Evolutionary conservation across 1,140 invertebrate species (phyloP).

Genomic region (Psix sp.): DNA sequence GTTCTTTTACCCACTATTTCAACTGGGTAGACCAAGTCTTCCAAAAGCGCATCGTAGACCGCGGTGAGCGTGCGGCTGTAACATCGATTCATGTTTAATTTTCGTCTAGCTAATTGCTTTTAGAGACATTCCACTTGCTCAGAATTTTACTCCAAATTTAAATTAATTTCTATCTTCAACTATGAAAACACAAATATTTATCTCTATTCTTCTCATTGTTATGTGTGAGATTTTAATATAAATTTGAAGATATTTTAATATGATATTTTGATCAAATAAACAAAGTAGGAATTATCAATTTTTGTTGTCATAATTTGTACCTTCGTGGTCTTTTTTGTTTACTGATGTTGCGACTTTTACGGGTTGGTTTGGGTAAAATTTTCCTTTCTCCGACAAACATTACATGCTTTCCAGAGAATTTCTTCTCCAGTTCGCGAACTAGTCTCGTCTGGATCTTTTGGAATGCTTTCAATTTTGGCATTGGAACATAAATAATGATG

Average conservation of each 20-base stretch:
- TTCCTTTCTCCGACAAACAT: slow-evolving; percentile 98
- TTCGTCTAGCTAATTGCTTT: too few relatives aligned
- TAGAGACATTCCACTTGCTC: too few relatives aligned
- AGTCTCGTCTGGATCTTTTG: slow-evolving; percentile 98
- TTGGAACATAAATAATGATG: slow-evolving; percentile 99
- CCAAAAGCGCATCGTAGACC: slow-evolving; percentile 97
- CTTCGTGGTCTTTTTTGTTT: slow-evolving; percentile 98
- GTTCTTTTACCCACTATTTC: slow-evolving; percentile 99
- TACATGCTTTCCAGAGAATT: slow-evolving; percentile 99
- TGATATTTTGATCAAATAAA: too few relatives aligned
- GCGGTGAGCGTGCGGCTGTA: slow-evolving; percentile 93
- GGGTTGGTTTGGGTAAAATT: slow-evolving; percentile 97
- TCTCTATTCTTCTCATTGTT: too few relatives aligned
- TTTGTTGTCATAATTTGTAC: too few relatives aligned
- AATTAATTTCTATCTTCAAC: too few relatives aligned
- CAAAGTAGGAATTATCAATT: too few relatives aligned
- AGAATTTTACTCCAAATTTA: background rate
- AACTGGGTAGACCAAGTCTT: slow-evolving; percentile 98
- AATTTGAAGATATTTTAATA: too few relatives aligned
- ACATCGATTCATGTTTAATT: slow-evolving; percentile 2
- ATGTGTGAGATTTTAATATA: too few relatives aligned
- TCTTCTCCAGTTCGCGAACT: slow-evolving; percentile 99
- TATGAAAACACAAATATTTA: too few relatives aligned
- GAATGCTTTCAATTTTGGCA: slow-evolving; percentile 97
- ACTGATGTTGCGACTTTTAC: slow-evolving; percentile 94